These are phyloP conservation scores for Macaria notata DNA, from an alignment of 2,888 invertebrate species.

Conservation along the genomic window DNA sequence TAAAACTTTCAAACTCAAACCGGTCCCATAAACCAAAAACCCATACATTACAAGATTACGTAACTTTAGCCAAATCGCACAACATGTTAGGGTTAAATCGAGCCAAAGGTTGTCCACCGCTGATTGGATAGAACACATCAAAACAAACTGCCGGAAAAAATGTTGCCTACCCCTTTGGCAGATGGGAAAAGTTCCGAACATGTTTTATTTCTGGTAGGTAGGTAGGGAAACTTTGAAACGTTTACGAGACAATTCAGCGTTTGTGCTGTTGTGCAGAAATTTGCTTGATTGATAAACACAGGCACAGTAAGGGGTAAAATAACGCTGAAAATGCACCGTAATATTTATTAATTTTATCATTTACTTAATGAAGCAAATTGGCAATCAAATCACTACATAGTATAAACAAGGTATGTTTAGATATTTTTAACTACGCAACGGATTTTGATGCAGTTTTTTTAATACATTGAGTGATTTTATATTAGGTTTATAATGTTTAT, in stretches of 20 bases:
- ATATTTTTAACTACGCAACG: no score
- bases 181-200: conserved; percentile 23
- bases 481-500: no score
- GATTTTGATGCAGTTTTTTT: no score
- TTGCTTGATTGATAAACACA: no score
- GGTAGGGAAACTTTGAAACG: conserved; percentile 24
- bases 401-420: no score
- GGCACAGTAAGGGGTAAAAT: no score
- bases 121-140: conserved; percentile 36
- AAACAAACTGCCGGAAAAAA: conserved; percentile 59
- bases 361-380: no score
- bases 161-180: conserved; percentile 51
- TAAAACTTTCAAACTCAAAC: not conserved
- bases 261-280: no score
- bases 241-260: conserved; percentile 26
- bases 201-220: conserved; percentile 17
- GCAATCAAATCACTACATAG: no score
- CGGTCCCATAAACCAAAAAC: conserved; percentile 18
- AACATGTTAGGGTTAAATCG: conserved; percentile 2
- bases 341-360: no score
- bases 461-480: no score
- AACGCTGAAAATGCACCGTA: no score
- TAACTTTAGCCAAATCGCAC: conserved; percentile 19
- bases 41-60: conserved; percentile 28
- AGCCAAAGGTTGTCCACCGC: conserved; percentile 2